Percentiles rank a stretch among this genome's conserved stretches.
Conservation (phyloP, 1,140 invertebrate genomes). For the Drosophila subpulchrella region DNA sequence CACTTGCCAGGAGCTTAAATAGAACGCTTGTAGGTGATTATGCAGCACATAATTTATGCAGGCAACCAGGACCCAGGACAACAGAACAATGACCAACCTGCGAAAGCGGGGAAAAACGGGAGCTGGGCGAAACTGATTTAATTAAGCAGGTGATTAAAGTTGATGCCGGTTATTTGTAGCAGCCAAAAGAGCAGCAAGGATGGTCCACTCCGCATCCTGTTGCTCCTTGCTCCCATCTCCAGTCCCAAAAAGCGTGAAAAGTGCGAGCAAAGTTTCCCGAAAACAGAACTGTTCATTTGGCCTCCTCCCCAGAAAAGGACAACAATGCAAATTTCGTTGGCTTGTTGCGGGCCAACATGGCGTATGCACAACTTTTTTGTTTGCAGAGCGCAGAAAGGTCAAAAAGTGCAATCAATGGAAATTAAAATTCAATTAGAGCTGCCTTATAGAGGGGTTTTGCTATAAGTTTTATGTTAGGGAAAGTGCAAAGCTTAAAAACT, state of each 20-base stretch:
- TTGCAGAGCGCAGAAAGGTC: constrained; percentile 51
- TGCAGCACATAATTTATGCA: constrained; percentile 79
- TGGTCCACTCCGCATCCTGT: constrained; percentile 28
- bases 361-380: constrained; percentile 64
- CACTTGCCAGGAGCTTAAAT: constrained; percentile 66
- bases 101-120: constrained; percentile 2
- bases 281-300: constrained; percentile 45
- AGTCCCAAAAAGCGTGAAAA: constrained; percentile 51
- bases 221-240: constrained; percentile 10
- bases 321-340: constrained; percentile 59
- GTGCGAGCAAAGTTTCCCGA: constrained; percentile 57
- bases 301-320: constrained; percentile 5
- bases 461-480: not conserved
- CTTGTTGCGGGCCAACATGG: constrained; percentile 38
- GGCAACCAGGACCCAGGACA: constrained; percentile 39
- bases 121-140: constrained; percentile 74
- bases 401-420: constrained; percentile 66
- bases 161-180: constrained; percentile 81
- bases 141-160: constrained; percentile 84
- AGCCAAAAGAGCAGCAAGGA: constrained; percentile 63
- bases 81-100: constrained; percentile 21
- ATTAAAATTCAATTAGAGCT: constrained; percentile 79
- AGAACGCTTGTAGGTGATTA: constrained; percentile 76
- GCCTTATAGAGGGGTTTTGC: not conserved
- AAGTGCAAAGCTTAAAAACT: not conserved